phyloP scores from a whole-genome alignment of 37 sponge, comb jelly and placozoan genomes.

The Ianthella basta region DNA sequence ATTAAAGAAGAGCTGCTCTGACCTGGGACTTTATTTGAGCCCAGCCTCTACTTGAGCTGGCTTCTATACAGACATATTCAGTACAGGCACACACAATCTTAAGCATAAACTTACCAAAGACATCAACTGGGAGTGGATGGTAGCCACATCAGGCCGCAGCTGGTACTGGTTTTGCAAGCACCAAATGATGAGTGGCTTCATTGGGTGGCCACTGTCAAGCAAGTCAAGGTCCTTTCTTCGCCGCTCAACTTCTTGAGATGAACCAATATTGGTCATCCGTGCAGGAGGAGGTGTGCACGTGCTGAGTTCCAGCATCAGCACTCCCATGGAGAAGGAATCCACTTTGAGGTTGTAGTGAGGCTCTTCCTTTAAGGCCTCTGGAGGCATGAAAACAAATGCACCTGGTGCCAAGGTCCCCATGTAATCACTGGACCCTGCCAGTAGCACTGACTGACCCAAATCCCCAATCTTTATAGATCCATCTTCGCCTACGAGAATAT shows the following conservation, averaged over 20 bases:
- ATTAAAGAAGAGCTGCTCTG: too few species aligned
- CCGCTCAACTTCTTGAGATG: neutral
- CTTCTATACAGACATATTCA: too few species aligned
- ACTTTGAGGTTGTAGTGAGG: neutral
- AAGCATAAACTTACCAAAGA: neutral
- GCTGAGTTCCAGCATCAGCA: neutral
- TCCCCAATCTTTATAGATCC: slow-evolving; percentile 45
- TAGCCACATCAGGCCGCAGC: neutral
- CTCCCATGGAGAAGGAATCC: slow-evolving; percentile 28
- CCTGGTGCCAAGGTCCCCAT: slow-evolving; percentile 8
- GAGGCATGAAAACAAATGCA: slow-evolving; percentile 15
- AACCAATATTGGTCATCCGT: neutral
- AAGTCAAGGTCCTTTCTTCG: neutral
- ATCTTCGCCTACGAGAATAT: slow-evolving; percentile 50
- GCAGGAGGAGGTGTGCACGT: neutral
- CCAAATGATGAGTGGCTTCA: neutral
- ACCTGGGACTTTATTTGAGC: too few species aligned
- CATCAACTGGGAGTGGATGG: neutral
- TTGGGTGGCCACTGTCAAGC: neutral
- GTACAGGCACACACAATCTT: too few species aligned
- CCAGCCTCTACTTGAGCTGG: too few species aligned
- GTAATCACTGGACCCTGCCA: slow-evolving; percentile 19
- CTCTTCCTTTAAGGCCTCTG: slow-evolving; percentile 6
- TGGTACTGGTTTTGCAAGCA: neutral
- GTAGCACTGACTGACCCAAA: slow-evolving; percentile 49